phyloP scores from a whole-genome alignment of 2,888 invertebrate genomes.

The Parnassius apollo region DNA sequence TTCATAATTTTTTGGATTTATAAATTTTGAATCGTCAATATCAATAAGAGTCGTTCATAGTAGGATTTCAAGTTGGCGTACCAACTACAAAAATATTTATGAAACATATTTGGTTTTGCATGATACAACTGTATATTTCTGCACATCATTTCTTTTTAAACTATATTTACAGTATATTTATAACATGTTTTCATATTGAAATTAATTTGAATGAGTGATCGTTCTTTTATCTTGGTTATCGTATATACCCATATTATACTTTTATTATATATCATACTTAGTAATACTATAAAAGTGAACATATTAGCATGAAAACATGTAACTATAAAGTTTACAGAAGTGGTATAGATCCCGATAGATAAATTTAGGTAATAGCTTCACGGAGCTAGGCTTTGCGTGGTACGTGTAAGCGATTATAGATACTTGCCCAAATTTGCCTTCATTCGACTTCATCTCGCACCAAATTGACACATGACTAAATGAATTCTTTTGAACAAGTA shows the following conservation, averaged over 20 bases:
- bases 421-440: conserved; percentile 67
- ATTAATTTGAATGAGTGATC: not conserved
- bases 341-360: conserved; percentile 70
- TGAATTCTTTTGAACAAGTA: no score
- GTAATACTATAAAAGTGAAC: conserved; percentile 19
- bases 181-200: conserved; percentile 60
- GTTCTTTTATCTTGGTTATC: no score
- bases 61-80: no score
- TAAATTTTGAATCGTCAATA: no score
- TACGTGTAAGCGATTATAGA: conserved; percentile 78
- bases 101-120: no score
- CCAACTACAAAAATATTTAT: no score
- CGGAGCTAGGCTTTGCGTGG: conserved; percentile 79
- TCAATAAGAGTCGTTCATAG: no score
- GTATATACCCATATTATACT: not conserved
- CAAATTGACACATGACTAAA: not conserved
- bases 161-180: conserved; percentile 66
- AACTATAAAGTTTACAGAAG: conserved; percentile 50
- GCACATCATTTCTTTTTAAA: no score
- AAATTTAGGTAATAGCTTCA: conserved; percentile 65
- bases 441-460: conserved; percentile 52
- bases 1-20: no score
- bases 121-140: no score
- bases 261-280: conserved; percentile 5
- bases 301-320: conserved; percentile 71